phyloP scores from a whole-genome alignment of 2,797 vertebrate species.

The Otolemur crassicaudatus region DNA sequence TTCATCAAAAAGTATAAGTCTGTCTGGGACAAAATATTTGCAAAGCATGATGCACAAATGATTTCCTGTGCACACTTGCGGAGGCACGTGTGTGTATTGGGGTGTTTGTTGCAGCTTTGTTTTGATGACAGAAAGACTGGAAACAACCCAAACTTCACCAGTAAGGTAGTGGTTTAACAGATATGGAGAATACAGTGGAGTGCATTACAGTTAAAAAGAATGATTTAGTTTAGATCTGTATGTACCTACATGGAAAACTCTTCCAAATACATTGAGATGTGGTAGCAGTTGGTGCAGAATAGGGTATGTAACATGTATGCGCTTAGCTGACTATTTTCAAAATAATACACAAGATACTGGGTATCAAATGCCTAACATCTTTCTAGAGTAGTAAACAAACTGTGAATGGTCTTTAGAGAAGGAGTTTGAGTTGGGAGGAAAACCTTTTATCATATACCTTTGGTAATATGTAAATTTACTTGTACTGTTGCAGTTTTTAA shows the following conservation, averaged over 20 bases:
- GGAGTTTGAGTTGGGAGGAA: neutral
- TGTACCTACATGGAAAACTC: neutral
- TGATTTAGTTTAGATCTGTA: neutral
- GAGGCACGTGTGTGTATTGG: neutral
- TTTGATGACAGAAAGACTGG: neutral
- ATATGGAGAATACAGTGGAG: neutral
- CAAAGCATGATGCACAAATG: neutral
- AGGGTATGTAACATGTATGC: neutral
- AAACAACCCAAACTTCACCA: neutral
- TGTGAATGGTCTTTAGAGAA: neutral
- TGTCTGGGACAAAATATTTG: neutral
- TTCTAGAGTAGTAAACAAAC: neutral
- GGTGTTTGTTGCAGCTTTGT: neutral
- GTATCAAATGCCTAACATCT: neutral
- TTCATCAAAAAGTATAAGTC: neutral
- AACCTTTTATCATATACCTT: neutral
- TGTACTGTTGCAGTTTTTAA: neutral
- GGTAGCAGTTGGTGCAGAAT: neutral
- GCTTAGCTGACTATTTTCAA: neutral
- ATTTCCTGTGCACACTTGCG: neutral
- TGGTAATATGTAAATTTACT: neutral
- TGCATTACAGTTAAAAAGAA: neutral
- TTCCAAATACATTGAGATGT: neutral
- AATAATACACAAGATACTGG: neutral
- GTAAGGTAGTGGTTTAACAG: neutral